Evolutionary conservation across 2,113 vertebrate species (phyloP).

Genomic region (Anoura caudifer): DNA sequence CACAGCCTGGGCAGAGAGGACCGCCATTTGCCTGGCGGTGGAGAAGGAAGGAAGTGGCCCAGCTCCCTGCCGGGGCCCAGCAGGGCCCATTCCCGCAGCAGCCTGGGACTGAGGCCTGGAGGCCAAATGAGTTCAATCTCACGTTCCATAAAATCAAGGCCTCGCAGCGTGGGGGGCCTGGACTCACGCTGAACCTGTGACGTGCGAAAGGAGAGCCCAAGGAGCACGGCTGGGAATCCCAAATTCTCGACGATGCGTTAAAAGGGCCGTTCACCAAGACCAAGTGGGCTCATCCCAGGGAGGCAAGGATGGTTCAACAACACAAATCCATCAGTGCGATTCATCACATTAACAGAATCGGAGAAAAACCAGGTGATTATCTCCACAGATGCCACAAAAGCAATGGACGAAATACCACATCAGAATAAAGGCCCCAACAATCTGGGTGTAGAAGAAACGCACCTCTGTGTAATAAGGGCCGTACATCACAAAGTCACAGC

Average conservation of each 20-base stretch:
- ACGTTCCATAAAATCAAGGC: rapidly evolving
- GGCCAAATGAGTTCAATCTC: too few relatives aligned
- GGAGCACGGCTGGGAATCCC: neutral
- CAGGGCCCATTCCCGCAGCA: neutral
- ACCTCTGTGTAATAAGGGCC: neutral
- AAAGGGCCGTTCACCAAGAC: neutral
- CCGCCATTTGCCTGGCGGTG: neutral
- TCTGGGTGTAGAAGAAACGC: neutral
- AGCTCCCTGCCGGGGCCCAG: conserved; percentile 28
- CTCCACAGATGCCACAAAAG: neutral
- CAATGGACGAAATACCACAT: neutral
- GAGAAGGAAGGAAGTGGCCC: neutral
- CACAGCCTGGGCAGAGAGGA: rapidly evolving
- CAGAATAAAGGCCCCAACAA: neutral
- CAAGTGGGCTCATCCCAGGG: neutral
- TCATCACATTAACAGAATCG: too few relatives aligned
- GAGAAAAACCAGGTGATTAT: too few relatives aligned
- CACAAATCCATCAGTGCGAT: neutral
- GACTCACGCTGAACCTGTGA: neutral
- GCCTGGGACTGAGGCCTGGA: neutral
- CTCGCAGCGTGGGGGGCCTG: neutral
- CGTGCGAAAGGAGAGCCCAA: too few relatives aligned
- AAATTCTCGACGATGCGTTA: neutral
- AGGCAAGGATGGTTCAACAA: neutral
- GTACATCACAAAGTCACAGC: rapidly evolving